Base-by-base conservation (phyloP, 2,888 invertebrate genomes). In the Eristalis arbustorum region DNA sequence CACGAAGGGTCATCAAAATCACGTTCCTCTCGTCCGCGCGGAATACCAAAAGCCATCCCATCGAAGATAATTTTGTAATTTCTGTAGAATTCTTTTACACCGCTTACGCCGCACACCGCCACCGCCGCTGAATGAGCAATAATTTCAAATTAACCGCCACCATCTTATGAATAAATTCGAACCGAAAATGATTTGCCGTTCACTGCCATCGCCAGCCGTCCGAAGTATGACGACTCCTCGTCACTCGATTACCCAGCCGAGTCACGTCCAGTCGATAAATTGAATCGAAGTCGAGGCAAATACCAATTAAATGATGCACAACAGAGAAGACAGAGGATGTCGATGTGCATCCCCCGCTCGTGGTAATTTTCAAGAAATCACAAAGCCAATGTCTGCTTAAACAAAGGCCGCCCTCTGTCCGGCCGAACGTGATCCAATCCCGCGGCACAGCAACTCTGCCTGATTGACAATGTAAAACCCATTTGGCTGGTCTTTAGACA, bases 241-340 rank as follows among this genome's bases (percentile, higher is more conserved):
- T n/a, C 49, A 18, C 1, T 8, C 5, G 28, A 72, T 79, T 73
- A 28, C 34, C 18, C 10, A 73, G 34, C 25, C 72, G 10, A 42
- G 14, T 59, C 79, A 79, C 79, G 79, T 79, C 73, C 61, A 34
- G 28, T 49, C 72, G 23, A 73, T 79, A 71, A 61, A 66, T 57
- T 34, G 66, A 56, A 61, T 66, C 31, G 13, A 22, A 40, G 57
- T n/a, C 22, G 56, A 18, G 56, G 62, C 37, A 77, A 79, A 79
- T 79, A 49, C 72, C 66, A 72, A 42, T 73, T 23, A 34, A 49
- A 79, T 79, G 66, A 49, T 49, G 49, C 49, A 49, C 72, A 66
- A 67, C 79, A 79, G n/a, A 4, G 5, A n/a, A 31, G 6, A 8
- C 18, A 18, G 49, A 49, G 49, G 49, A 49, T 49, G 49, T 49